A percentile compares a stretch with the other conserved stretches of the same genome.
These are phyloP conservation scores for Thermophis baileyi DNA, from an alignment of 2,113 vertebrate genomes.

Conservation along the genomic window DNA sequence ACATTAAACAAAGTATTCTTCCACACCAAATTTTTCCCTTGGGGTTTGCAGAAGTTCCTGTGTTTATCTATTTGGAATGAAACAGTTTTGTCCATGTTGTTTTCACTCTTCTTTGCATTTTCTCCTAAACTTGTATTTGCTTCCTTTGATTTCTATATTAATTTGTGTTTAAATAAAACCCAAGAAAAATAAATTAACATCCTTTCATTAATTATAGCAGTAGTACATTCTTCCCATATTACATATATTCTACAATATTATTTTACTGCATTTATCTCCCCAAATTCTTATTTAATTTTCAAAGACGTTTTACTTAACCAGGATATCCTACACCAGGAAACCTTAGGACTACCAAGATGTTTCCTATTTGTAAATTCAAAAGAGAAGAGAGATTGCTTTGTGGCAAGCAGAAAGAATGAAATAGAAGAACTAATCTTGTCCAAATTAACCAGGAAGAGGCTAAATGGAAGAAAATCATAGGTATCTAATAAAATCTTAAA, in stretches of 20 bases:
- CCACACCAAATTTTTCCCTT: not conserved
- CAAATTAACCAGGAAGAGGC: not conserved
- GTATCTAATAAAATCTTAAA: slow-evolving; percentile 25
- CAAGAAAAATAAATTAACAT: not conserved
- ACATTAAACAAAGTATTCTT: not conserved
- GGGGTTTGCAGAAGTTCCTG: not conserved
- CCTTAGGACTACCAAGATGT: not conserved
- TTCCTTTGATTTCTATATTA: not conserved
- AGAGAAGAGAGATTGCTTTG: not conserved
- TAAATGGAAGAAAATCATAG: slow-evolving; percentile 22
- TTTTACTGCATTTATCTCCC: not conserved
- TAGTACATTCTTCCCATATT: not conserved
- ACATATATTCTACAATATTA: not conserved
- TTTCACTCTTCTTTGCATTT: not conserved
- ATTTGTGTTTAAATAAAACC: not conserved
- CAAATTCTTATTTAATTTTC: not conserved
- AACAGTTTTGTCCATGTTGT: not conserved
- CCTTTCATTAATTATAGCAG: not conserved
- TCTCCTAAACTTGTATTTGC: not conserved
- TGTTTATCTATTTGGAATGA: not conserved
- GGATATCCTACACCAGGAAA: not conserved
- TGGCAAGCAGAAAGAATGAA: not conserved
- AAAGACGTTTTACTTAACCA: not conserved
- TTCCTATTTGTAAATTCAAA: not conserved
- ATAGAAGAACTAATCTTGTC: not conserved